Conservation (phyloP, 2,888 invertebrate genomes). For the Nemurella pictetii region DNA sequence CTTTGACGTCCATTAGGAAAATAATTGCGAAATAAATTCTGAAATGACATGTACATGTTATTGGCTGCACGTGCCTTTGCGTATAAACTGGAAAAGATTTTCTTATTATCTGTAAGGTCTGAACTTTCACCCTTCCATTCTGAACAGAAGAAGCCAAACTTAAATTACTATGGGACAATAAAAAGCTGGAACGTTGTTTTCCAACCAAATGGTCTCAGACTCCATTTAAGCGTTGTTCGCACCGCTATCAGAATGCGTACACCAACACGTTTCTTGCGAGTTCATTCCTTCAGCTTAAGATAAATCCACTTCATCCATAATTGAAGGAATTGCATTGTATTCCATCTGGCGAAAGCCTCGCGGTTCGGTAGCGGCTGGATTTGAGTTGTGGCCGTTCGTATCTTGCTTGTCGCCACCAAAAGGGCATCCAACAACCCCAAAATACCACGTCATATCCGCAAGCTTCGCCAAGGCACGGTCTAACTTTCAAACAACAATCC, state of each 20-base stretch:
- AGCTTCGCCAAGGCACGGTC: background rate
- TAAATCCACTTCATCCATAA: conserved; percentile 9
- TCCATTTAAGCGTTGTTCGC: background rate
- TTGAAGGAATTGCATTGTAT: conserved; percentile 2
- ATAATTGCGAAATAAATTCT: background rate
- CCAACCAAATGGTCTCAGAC: background rate
- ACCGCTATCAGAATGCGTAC: background rate
- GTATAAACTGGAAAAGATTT: background rate
- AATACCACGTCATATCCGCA: background rate
- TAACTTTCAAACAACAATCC: conserved; percentile 8
- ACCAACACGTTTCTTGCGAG: background rate
- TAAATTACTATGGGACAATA: conserved; percentile 8
- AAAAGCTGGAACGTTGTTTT: background rate
- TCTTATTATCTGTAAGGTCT: background rate
- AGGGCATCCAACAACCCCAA: background rate
- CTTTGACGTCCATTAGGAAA: background rate
- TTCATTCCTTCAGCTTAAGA: background rate
- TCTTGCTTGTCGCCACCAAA: conserved; percentile 11
- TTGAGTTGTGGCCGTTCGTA: conserved; percentile 10
- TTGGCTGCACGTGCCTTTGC: background rate
- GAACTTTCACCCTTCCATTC: background rate
- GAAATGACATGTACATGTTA: background rate
- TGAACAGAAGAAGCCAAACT: background rate
- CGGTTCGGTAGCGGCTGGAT: background rate
- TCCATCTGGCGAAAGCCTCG: background rate